Percentiles rank a stretch among this genome's conserved stretches.
Conservation (phyloP, 2,113 vertebrate genomes). For the Dermatemys mawii region DNA sequence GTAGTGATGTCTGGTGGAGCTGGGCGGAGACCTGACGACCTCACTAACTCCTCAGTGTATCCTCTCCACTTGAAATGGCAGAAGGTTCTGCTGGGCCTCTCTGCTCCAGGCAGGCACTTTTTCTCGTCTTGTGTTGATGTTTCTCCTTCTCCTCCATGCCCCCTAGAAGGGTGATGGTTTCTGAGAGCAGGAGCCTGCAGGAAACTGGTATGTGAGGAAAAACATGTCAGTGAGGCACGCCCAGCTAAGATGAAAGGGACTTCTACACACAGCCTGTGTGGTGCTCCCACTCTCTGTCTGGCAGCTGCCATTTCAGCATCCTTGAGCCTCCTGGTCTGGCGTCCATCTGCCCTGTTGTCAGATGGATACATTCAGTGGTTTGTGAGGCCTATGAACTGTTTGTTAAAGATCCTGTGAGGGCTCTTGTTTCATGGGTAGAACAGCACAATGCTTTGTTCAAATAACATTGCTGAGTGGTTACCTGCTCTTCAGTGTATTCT, state of each 20-base stretch:
- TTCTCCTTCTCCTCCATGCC: not conserved
- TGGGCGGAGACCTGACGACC: not conserved
- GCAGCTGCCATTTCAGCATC: not conserved
- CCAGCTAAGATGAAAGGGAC: not conserved
- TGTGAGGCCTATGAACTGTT: not conserved
- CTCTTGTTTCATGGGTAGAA: not conserved
- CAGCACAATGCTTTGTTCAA: not conserved
- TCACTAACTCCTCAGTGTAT: not conserved
- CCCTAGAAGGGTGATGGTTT: not conserved
- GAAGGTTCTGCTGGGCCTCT: not conserved
- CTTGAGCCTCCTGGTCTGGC: not conserved
- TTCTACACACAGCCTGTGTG: not conserved
- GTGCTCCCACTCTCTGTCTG: not conserved
- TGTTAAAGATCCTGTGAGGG: not conserved
- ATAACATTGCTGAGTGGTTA: not conserved
- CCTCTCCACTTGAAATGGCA: not conserved
- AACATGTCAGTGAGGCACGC: not conserved
- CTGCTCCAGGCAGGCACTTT: not conserved
- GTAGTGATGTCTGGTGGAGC: not conserved
- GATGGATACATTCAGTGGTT: not conserved
- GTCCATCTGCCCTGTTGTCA: not conserved
- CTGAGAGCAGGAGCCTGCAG: not conserved
- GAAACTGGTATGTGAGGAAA: not conserved
- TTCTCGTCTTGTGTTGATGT: not conserved
- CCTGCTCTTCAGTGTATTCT: not conserved